A percentile compares a stretch with the other conserved stretches of the same genome.
These are phyloP conservation scores for Patella depressa DNA, from an alignment of 2,888 invertebrate species.

Conservation along the genomic window DNA sequence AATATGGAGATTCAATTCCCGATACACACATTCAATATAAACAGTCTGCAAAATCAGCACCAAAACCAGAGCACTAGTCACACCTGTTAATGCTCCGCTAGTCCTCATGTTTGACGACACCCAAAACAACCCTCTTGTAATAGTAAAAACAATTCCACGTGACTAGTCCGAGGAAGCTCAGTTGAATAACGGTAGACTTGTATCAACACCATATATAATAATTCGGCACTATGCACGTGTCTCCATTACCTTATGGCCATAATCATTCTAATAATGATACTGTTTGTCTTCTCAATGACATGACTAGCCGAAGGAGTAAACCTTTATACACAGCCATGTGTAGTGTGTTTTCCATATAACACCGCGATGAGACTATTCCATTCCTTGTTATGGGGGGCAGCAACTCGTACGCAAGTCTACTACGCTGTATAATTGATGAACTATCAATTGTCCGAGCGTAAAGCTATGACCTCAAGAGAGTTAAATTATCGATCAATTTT, in stretches of 20 bases:
- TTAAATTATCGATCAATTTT: slow-evolving; percentile 1
- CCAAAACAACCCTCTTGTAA: too few relatives aligned
- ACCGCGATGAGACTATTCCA: not conserved
- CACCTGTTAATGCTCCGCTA: not conserved
- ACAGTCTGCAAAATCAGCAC: not conserved
- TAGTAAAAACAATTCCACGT: too few relatives aligned
- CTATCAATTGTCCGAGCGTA: slow-evolving; percentile 7
- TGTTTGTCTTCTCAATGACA: too few relatives aligned
- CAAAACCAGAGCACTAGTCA: not conserved
- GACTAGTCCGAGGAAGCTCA: too few relatives aligned
- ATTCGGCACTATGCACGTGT: too few relatives aligned
- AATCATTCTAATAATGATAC: too few relatives aligned
- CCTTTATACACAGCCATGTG: too few relatives aligned
- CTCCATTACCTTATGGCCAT: too few relatives aligned
- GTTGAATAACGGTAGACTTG: too few relatives aligned
- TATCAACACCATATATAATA: too few relatives aligned
- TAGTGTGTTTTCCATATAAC: too few relatives aligned
- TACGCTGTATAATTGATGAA: slow-evolving; percentile 6
- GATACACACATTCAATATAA: not conserved
- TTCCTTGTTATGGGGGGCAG: not conserved
- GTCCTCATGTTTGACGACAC: not conserved
- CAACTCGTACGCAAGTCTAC: not conserved
- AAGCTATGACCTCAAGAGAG: slow-evolving; percentile 7
- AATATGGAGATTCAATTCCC: slow-evolving; percentile 7
- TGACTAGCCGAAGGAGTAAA: too few relatives aligned